Conservation (phyloP, 2,797 vertebrate species). For the Ibycter americanus region DNA sequence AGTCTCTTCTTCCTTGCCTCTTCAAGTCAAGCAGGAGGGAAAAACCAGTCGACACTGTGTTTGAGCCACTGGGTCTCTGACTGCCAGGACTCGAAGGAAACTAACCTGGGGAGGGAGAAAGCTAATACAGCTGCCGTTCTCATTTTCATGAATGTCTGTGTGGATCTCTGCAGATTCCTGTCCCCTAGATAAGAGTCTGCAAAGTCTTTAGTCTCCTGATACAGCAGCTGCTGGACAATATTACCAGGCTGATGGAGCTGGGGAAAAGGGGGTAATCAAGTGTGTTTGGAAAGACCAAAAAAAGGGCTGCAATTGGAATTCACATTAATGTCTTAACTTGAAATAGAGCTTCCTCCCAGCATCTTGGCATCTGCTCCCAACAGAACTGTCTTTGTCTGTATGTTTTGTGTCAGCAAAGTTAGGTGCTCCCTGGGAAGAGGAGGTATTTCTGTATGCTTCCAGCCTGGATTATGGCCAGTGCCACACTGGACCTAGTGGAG, state of each 20-base stretch:
- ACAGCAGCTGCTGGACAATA: not conserved
- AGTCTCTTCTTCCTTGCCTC: not conserved
- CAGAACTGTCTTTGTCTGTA: not conserved
- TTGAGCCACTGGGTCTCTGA: not conserved
- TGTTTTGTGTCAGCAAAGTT: not conserved
- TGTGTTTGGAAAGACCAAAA: not conserved
- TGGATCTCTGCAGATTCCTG: not conserved
- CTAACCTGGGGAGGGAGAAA: not conserved
- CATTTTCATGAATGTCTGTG: not conserved
- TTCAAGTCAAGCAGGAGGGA: not conserved
- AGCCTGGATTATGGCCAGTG: not conserved
- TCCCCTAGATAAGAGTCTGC: not conserved
- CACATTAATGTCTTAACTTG: not conserved
- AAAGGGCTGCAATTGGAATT: not conserved
- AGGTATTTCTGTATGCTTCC: not conserved
- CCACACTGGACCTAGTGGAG: not conserved
- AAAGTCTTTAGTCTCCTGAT: not conserved
- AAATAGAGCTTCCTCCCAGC: not conserved
- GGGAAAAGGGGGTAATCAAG: not conserved
- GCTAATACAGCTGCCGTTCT: not conserved
- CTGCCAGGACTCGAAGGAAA: not conserved
- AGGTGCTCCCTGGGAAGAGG: not conserved
- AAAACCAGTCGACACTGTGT: not conserved
- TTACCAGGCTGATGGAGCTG: not conserved
- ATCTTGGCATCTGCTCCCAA: not conserved